phyloP scores from a whole-genome alignment of 2,113 vertebrate species.

The Tichodroma muraria region DNA sequence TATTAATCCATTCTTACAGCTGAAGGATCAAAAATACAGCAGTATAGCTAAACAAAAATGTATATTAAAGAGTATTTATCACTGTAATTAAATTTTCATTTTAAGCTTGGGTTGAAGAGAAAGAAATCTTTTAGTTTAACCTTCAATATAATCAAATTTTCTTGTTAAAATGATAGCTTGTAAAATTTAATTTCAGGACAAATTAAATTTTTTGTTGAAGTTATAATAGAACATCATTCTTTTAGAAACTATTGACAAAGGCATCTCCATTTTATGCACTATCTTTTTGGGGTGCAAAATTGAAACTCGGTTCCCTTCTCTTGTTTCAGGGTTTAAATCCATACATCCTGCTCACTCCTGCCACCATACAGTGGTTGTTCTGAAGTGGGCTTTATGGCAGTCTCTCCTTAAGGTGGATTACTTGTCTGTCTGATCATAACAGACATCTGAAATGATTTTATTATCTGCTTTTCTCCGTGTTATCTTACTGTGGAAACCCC shows the following conservation, averaged over 20 bases:
- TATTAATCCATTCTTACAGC: not conserved
- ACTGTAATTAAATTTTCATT: conserved; percentile 25
- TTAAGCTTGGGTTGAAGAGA: not conserved
- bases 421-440: not conserved
- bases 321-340: not conserved
- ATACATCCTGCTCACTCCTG: not conserved
- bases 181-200: conserved; percentile 41
- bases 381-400: not conserved
- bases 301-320: not conserved
- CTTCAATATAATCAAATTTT: conserved; percentile 8
- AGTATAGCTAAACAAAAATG: conserved; percentile 8
- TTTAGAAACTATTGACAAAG: not conserved
- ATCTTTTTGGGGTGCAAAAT: not conserved
- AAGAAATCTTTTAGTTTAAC: not conserved
- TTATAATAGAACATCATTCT: not conserved
- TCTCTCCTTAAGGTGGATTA: not conserved
- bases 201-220: conserved; percentile 30
- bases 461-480: not conserved
- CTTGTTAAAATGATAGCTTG: not conserved
- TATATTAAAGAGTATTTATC: not conserved
- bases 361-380: not conserved
- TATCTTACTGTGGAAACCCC: not conserved
- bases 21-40: not conserved
- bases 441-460: not conserved
- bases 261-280: not conserved